phyloP scores from a whole-genome alignment of 2,797 vertebrate genomes.

The Monodelphis domestica region DNA sequence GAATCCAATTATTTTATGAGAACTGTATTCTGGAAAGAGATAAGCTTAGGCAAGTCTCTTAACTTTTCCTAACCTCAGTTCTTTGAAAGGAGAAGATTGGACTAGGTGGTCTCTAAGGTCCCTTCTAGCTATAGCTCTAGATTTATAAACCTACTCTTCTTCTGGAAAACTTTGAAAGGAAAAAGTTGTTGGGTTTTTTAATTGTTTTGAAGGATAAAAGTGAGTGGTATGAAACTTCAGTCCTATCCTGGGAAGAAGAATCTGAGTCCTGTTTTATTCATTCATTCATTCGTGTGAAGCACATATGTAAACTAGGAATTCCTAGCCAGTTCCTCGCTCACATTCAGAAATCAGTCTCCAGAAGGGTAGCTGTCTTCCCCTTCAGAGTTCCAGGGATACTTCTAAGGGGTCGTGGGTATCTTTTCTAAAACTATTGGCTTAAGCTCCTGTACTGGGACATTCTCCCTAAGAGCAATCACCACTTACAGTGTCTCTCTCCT shows the following conservation, averaged over 20 bases:
- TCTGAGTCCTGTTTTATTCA: not conserved
- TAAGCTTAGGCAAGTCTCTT: not conserved
- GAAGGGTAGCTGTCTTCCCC: not conserved
- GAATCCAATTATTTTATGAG: not conserved
- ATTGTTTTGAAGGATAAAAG: not conserved
- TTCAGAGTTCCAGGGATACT: not conserved
- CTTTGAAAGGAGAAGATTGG: too few species aligned
- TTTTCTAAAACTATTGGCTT: not conserved
- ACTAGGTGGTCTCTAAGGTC: not conserved
- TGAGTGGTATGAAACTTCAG: not conserved
- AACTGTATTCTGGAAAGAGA: not conserved
- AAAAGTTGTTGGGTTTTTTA: not conserved
- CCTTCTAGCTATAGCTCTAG: not conserved
- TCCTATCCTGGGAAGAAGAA: not conserved
- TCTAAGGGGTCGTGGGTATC: not conserved
- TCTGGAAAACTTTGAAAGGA: not conserved
- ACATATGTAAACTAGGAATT: not conserved
- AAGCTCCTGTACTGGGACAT: not conserved
- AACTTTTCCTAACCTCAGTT: not conserved
- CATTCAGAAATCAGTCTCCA: not conserved
- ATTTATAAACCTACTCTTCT: not conserved
- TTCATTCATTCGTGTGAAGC: not conserved
- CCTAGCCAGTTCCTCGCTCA: not conserved
- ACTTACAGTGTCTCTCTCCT: too few species aligned
- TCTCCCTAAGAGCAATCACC: too few species aligned